Evolutionary conservation across 2,888 invertebrate species (phyloP).

Genomic region (Gymnosoma rotundatum): DNA sequence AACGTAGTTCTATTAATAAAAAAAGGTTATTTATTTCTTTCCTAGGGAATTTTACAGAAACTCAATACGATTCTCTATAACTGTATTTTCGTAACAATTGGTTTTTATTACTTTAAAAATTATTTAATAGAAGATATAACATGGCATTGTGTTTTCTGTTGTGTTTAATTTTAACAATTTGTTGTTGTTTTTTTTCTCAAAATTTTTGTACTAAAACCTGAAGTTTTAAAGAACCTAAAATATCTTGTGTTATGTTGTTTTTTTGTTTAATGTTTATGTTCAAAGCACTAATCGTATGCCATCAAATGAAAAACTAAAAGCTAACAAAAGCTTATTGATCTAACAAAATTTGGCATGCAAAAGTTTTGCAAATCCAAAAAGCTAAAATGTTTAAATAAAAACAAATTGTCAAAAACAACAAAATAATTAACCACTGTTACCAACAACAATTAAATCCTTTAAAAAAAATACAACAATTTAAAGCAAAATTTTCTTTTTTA

Average conservation of each 20-base stretch:
- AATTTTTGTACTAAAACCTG: conserved; percentile 17
- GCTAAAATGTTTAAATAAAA: conserved; percentile 41
- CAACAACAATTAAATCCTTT: conserved; percentile 52
- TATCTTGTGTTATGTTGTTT: background rate
- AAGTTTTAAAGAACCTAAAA: too few species aligned
- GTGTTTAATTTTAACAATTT: background rate
- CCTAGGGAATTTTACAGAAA: background rate
- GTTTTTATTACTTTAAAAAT: background rate
- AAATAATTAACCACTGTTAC: conserved; percentile 64
- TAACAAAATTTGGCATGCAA: conserved; percentile 65
- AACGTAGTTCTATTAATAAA: too few species aligned
- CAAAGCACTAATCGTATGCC: conserved; percentile 56
- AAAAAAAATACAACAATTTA: conserved; percentile 53
- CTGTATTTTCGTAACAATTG: background rate
- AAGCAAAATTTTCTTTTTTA: conserved; percentile 65
- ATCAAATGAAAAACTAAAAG: conserved; percentile 26
- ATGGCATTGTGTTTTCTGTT: background rate
- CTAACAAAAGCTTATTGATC: conserved; percentile 42
- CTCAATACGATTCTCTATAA: background rate
- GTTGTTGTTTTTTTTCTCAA: conserved; percentile 21
- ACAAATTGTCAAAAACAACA: conserved; percentile 39
- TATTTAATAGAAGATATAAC: background rate
- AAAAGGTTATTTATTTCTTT: too few species aligned
- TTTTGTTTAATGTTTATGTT: conserved; percentile 42
- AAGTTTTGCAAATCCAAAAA: conserved; percentile 67